Base-by-base conservation (phyloP, 2,797 vertebrate species). In the Clarias pachynema region DNA sequence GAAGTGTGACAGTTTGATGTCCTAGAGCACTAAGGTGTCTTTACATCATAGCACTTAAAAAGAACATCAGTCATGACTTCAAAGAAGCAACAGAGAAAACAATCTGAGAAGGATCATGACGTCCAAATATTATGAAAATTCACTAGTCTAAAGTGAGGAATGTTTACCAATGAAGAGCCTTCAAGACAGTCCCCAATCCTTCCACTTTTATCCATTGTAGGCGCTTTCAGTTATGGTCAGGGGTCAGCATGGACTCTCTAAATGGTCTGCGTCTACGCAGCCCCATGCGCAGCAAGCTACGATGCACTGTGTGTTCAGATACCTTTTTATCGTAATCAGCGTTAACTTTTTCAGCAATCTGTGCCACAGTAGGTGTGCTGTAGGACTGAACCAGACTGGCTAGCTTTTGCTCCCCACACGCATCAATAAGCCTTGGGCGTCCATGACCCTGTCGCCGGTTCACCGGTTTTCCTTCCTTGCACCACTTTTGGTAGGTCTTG, bases 301-400 rank as follows among this genome's bases (percentile, higher is more conserved):
- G 24, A 57, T 31, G n/a, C 73, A 75, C 49, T 31, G 49, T 75
- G 70, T 15, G 44, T 29, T 56, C 72, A 14, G 72, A 74, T 26
- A 75, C 73, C 26, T 77, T 74, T 29, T 7, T 29, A 56, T 56
- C 44, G 34, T 2, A 57, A 14, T 4, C 9, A 12, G 18, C 73
- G 57, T 77, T 77, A 34, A 57, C 8, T 14, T 57, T 75, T 75
- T 75, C 49, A 31, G 49, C 49, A 29, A 75, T 75, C 57, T 77
- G 73, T 57, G 49, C 26, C 57, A 77, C 18, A 12, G 53, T 77
- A 18, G 49, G 29, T 34, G 20, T 24, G 6, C 1, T 78, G 29
- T 60, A 20, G 56, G 31, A 82, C 0, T 79, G 12, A 22, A 62
- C 20, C 22, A 79, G 31, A 60, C 60, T 20, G 57, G 75, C 75